phyloP scores from a whole-genome alignment of 2,113 vertebrate genomes.

The Anser cygnoides region DNA sequence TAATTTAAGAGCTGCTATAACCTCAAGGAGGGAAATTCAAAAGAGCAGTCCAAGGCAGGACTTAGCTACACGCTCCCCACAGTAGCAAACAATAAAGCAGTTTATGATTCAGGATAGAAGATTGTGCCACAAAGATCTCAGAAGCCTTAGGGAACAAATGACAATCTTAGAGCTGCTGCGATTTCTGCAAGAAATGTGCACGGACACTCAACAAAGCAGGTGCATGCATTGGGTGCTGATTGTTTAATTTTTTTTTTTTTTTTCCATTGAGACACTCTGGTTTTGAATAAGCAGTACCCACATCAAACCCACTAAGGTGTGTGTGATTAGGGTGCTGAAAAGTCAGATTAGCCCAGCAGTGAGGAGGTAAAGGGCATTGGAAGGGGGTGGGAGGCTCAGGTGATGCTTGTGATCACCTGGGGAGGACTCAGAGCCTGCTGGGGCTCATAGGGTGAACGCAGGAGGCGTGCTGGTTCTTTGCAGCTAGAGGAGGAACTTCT shows the following conservation, averaged over 20 bases:
- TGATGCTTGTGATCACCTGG: too few relatives aligned
- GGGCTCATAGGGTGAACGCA: neutral
- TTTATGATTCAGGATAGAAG: neutral
- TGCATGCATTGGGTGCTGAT: rapidly evolving
- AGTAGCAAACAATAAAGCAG: neutral
- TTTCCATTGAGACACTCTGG: neutral
- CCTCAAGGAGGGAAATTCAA: neutral
- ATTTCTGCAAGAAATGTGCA: neutral
- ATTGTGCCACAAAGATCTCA: neutral
- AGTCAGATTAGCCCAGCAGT: neutral
- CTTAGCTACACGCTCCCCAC: neutral
- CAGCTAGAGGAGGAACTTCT: neutral
- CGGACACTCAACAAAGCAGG: rapidly evolving
- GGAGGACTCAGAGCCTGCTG: neutral
- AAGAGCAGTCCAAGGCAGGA: neutral
- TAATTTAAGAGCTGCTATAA: neutral
- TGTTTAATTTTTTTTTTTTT: neutral
- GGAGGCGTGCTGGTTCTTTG: rapidly evolving
- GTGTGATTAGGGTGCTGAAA: neutral
- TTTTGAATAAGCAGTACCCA: too few relatives aligned
- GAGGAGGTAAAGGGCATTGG: rapidly evolving
- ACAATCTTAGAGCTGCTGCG: neutral
- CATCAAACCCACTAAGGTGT: too few relatives aligned
- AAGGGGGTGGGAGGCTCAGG: rapidly evolving
- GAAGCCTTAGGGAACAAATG: neutral